Percentiles rank a stretch among this genome's conserved stretches.
Conservation (phyloP, 2,113 vertebrate species). For the Amblyornis subalaris region DNA sequence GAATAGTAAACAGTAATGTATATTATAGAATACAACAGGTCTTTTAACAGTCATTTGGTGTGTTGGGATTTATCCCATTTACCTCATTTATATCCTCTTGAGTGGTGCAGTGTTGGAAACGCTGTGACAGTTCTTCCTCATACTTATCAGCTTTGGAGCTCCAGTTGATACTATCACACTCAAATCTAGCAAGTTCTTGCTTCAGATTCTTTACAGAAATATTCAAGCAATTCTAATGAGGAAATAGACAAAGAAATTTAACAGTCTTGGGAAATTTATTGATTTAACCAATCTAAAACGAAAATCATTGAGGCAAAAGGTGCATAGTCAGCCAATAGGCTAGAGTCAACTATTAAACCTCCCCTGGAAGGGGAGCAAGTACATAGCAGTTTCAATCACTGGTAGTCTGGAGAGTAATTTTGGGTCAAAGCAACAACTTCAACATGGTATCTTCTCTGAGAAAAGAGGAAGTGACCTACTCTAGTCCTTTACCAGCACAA, state of each 20-base stretch:
- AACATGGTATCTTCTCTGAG: background rate
- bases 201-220: constrained; percentile 75
- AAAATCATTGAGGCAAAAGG: background rate
- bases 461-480: background rate
- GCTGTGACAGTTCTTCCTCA: constrained; percentile 58
- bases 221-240: constrained; percentile 69
- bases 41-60: background rate
- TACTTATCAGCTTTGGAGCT: constrained; percentile 47
- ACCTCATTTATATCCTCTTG: constrained; percentile 83
- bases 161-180: constrained; percentile 69
- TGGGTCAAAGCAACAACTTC: background rate
- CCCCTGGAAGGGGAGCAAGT: background rate
- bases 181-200: constrained; percentile 72
- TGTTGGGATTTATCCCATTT: background rate
- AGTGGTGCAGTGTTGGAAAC: constrained; percentile 58
- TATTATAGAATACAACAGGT: background rate
- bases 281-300: background rate
- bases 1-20: background rate
- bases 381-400: background rate
- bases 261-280: background rate
- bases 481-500: background rate
- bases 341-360: background rate
- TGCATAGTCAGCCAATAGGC: background rate
- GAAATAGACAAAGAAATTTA: background rate
- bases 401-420: background rate